phyloP scores from a whole-genome alignment of 37 sponge, comb jelly and placozoan species.

The Tethya wilhelma region DNA sequence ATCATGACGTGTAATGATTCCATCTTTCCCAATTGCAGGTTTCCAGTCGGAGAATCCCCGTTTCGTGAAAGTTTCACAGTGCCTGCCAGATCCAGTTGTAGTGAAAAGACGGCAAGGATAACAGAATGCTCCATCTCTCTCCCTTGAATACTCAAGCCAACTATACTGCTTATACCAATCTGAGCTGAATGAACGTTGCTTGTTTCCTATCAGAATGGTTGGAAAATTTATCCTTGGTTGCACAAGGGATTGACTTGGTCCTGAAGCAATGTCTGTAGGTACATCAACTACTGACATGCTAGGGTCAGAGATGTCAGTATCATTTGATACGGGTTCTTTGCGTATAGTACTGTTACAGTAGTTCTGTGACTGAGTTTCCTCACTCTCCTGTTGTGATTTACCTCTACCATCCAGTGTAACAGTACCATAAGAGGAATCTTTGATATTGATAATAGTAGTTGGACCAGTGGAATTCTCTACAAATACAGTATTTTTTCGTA shows the following conservation, averaged over 20 bases:
- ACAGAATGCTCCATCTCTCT: too few relatives aligned
- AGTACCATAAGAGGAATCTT: neutral
- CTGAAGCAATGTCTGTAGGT: neutral
- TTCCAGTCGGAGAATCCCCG: constrained; percentile 26
- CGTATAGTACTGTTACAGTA: too few relatives aligned
- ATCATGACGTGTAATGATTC: constrained; percentile 14
- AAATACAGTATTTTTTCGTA: neutral
- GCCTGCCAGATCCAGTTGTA: constrained; percentile 3
- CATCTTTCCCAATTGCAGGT: constrained; percentile 48
- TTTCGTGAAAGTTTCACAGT: constrained; percentile 13
- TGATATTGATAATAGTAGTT: constrained; percentile 13
- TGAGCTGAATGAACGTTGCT: constrained; percentile 17
- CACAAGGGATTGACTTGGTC: neutral
- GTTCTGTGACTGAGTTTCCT: too few relatives aligned
- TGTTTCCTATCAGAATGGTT: constrained; percentile 10
- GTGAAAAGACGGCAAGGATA: constrained; percentile 44
- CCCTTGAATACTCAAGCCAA: constrained; percentile 47
- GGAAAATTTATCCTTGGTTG: constrained; percentile 34
- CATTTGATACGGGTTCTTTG: neutral
- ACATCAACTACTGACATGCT: neutral
- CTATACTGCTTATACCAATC: too few relatives aligned
- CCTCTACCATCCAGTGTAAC: neutral
- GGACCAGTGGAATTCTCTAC: constrained; percentile 3
- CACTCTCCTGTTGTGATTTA: too few relatives aligned
- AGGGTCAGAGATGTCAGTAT: neutral